Evolutionary conservation across 2,888 invertebrate genomes (phyloP), one percentile per base, ranked within the genome.

Genomic region (Drosophila eohydei): DNA sequence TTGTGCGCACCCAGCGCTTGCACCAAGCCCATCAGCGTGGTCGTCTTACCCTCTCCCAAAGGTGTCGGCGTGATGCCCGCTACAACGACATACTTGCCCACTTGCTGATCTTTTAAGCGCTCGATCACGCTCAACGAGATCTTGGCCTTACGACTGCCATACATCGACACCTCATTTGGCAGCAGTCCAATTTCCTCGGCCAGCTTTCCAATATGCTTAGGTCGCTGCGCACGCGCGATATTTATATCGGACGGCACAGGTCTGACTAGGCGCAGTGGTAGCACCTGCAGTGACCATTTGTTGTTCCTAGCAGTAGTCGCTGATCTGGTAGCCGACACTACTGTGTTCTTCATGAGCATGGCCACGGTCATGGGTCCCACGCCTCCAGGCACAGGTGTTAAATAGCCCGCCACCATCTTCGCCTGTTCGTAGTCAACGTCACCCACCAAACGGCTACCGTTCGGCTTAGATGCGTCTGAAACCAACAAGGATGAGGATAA

Each of bases 321-420:
- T 59, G 95, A 94, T 55, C 94, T 94, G 82, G 95, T 93, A 9
- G 98, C 98, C 57, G 98, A 96, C 77, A 96, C 94, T 40, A 98
- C 96, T 0, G 98, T 99, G 93, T 99, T 99, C 85, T 95, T 95
- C 97, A 98, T 97, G 38, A 98, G 93, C 98, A 99, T 99, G 26
- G 98, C 98, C 75, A 98, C 99, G 0, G 99, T 99, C 98, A 99
- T 99, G 16, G 99, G 99, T 0, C 99, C 99, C 70, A 99, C 99
- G 73, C 99, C 99, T 63, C 97, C 97, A 12, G 98, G 98, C 56
- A 99, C 99, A 5, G 99, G 98, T 30, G 99, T 99, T 4, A 99
- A 97, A 93, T 95, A 96, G 1, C 97, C 95, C 16, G 99, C 98
- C 71, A 97, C 95, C 81, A 95, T 92, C 79, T 94, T 94, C 6